These are phyloP conservation scores for Porphyrio hochstetteri DNA, from an alignment of 2,113 vertebrate genomes.

Conservation along the genomic window DNA sequence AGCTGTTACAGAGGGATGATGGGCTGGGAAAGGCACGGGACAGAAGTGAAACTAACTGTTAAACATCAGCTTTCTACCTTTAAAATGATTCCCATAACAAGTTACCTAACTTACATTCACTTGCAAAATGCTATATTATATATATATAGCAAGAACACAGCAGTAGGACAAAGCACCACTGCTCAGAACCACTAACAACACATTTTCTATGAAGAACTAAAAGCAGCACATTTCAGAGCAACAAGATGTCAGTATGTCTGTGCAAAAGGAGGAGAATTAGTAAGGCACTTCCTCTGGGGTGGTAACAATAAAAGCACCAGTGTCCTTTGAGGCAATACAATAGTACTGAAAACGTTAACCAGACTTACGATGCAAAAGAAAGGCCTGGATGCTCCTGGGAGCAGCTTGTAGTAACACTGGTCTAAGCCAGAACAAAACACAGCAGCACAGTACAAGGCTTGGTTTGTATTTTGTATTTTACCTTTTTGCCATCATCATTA, in stretches of 20 bases:
- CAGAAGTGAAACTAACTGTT: not conserved
- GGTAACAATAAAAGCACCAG: slow-evolving; percentile 14
- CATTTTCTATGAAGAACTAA: slow-evolving; percentile 14
- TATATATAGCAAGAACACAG: slow-evolving; percentile 43
- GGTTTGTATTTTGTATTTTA: not conserved
- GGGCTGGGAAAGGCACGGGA: not conserved
- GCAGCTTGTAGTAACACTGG: slow-evolving; percentile 34
- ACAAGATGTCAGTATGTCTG: slow-evolving; percentile 21
- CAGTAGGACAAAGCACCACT: not conserved
- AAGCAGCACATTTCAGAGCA: slow-evolving; percentile 57
- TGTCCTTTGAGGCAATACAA: not conserved
- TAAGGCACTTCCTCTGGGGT: slow-evolving; percentile 37
- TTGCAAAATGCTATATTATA: slow-evolving; percentile 59
- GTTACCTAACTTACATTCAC: slow-evolving; percentile 50
- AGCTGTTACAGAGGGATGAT: not conserved
- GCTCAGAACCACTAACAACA: not conserved
- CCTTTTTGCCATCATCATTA: slow-evolving; percentile 9
- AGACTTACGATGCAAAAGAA: slow-evolving; percentile 34
- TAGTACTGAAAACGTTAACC: slow-evolving; percentile 13
- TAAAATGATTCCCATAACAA: not conserved
- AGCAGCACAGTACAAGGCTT: slow-evolving; percentile 17
- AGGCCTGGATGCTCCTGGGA: slow-evolving; percentile 21
- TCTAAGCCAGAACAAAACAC: slow-evolving; percentile 40
- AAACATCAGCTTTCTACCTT: not conserved
- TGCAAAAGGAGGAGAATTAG: slow-evolving; percentile 18